Percentiles rank a stretch among this genome's conserved stretches.
phyloP scores from a whole-genome alignment of 2,888 invertebrate genomes.

The Drosophila colorata region DNA sequence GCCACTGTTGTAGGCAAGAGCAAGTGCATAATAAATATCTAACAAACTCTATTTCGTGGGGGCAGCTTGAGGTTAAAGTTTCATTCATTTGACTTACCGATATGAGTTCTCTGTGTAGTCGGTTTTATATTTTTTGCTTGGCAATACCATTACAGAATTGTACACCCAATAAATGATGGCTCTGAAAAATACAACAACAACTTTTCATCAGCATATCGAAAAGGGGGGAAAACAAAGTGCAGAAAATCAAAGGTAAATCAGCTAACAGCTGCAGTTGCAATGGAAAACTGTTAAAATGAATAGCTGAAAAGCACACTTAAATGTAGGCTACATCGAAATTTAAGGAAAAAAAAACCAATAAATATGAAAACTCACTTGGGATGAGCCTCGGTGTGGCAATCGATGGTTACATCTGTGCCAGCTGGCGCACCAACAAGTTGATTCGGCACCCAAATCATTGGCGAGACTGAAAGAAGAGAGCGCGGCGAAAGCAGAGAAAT shows the following conservation, averaged over 20 bases:
- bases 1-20: constrained; percentile 46
- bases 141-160: constrained; percentile 94
- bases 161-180: constrained; percentile 97
- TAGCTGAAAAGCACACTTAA: constrained; percentile 20
- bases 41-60: constrained; percentile 48
- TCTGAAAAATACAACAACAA: constrained; percentile 82
- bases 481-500: constrained; percentile 15
- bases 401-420: constrained; percentile 95
- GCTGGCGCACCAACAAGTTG: constrained; percentile 96
- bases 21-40: constrained; percentile 75
- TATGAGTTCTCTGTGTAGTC: constrained; percentile 94
- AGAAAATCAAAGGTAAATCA: constrained; percentile 19
- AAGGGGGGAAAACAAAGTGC: constrained; percentile 17
- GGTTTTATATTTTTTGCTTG: constrained; percentile 94
- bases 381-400: constrained; percentile 96
- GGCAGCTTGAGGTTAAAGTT: constrained; percentile 6
- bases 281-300: constrained; percentile 8
- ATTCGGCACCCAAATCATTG: constrained; percentile 97
- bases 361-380: constrained; percentile 86
- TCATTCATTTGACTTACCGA: constrained; percentile 85
- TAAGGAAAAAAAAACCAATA: constrained; percentile 8
- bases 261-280: constrained; percentile 15
- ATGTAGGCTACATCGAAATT: constrained; percentile 23
- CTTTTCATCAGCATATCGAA: constrained; percentile 23
- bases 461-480: constrained; percentile 89